Conservation (phyloP, 2,888 invertebrate genomes). For the Pilophorus perplexus region DNA sequence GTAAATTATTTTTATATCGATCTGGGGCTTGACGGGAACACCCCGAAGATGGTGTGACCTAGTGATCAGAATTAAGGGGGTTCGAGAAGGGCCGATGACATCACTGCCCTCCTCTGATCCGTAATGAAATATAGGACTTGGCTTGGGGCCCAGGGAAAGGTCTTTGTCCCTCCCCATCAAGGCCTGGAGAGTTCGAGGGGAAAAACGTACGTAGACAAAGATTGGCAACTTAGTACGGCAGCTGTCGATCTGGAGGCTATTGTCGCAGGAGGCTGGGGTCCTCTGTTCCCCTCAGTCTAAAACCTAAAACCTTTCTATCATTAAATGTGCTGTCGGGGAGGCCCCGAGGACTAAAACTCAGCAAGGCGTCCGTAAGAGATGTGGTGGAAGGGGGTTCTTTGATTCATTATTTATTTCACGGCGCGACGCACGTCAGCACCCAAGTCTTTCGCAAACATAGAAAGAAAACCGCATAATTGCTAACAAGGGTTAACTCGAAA, state of each 20-base stretch:
- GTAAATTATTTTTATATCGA: no score
- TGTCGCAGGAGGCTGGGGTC: constrained; percentile 30
- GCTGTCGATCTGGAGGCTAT: constrained; percentile 41
- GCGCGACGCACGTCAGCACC: no score
- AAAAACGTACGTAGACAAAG: constrained; percentile 36
- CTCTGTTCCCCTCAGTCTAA: constrained; percentile 15
- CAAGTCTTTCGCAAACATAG: constrained; percentile 8
- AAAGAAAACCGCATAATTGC: constrained; percentile 12
- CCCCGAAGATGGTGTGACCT: constrained; percentile 17
- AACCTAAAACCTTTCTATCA: constrained; percentile 36
- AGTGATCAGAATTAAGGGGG: constrained; percentile 1
- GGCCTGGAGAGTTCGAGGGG: constrained; percentile 5
- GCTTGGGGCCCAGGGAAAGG: constrained; percentile 23
- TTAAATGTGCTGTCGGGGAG: constrained; percentile 10
- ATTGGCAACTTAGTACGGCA: constrained; percentile 41
- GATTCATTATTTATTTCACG: constrained; percentile 9
- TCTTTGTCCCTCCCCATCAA: constrained; percentile 23
- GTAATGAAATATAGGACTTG: constrained; percentile 38
- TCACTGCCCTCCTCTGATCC: constrained; percentile 25
- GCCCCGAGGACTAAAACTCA: constrained; percentile 28
- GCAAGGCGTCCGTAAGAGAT: constrained; percentile 12
- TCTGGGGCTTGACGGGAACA: no score
- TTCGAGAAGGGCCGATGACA: constrained; percentile 23
- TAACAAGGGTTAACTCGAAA: no score
- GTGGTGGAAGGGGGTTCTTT: not conserved